Percentiles rank a stretch among this genome's conserved stretches.
These are phyloP conservation scores for Epicampocera succincta DNA, from an alignment of 2,888 invertebrate species.

Conservation along the genomic window DNA sequence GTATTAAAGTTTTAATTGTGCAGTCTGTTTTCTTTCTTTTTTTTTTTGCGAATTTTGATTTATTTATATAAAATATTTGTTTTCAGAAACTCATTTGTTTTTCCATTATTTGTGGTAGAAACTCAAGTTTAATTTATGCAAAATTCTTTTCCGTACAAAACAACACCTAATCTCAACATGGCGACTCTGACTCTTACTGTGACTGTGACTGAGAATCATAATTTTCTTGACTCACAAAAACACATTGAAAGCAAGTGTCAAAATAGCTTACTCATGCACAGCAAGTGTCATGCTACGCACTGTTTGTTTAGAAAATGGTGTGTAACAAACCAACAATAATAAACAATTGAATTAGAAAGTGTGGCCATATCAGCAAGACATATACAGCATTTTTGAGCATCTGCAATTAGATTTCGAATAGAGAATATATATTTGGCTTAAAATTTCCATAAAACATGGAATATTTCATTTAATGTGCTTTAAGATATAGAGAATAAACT, in stretches of 20 bases:
- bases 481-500: too few relatives aligned
- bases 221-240: constrained; percentile 32
- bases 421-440: too few relatives aligned
- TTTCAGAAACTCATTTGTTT: constrained; percentile 19
- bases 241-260: constrained; percentile 49
- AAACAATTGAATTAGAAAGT: not conserved
- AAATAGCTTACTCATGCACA: constrained; percentile 22
- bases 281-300: constrained; percentile 45
- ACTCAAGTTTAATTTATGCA: not conserved
- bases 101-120: constrained; percentile 3
- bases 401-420: too few relatives aligned
- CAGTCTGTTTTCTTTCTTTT: not conserved
- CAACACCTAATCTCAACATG: constrained; percentile 60
- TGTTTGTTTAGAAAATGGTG: constrained; percentile 50
- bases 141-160: constrained; percentile 32
- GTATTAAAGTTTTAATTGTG: not conserved
- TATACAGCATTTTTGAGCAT: too few relatives aligned
- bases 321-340: constrained; percentile 1
- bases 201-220: too few relatives aligned
- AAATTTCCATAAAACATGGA: too few relatives aligned
- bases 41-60: too few relatives aligned
- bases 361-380: constrained; percentile 9
- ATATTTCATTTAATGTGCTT: too few relatives aligned
- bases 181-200: constrained; percentile 56
- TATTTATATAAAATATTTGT: constrained; percentile 23